phyloP scores from a whole-genome alignment of 2,113 vertebrate species.

The Semicossyphus pulcher region DNA sequence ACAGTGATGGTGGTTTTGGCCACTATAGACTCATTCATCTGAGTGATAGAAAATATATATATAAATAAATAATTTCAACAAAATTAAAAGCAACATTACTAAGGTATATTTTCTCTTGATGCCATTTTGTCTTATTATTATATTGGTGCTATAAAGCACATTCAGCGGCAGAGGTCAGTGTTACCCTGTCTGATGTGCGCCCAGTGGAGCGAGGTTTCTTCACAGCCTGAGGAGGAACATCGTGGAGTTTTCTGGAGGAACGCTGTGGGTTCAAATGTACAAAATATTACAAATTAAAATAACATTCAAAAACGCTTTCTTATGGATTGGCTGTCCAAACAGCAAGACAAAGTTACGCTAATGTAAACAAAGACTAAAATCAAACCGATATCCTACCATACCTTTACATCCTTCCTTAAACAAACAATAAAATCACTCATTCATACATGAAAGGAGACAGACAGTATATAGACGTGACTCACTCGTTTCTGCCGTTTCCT shows the following conservation, averaged over 20 bases:
- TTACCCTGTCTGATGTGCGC: conserved; percentile 86
- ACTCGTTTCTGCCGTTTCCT: conserved; percentile 93
- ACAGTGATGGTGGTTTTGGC: conserved; percentile 92
- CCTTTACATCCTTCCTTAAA: not conserved
- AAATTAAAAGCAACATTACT: not conserved
- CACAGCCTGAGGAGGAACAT: conserved; percentile 85
- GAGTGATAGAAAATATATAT: not conserved
- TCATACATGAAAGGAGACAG: not conserved
- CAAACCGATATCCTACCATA: not conserved
- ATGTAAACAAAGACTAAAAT: not conserved
- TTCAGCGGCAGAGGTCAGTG: conserved; percentile 50
- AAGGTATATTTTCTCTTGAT: not conserved
- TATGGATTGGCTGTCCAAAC: not conserved
- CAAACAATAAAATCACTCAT: not conserved
- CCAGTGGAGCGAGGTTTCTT: conserved; percentile 90
- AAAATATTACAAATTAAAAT: too few species aligned
- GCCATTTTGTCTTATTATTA: not conserved
- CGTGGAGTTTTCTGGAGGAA: conserved; percentile 87
- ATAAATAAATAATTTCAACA: not conserved
- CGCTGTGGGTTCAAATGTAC: conserved; percentile 79
- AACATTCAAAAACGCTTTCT: not conserved
- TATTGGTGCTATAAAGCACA: conserved; percentile 14
- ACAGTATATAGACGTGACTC: too few species aligned
- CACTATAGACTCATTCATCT: conserved; percentile 93
- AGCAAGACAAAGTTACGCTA: not conserved